Evolutionary conservation across 2,888 invertebrate species (phyloP).

Genomic region (Scaptomyza polygonia): DNA sequence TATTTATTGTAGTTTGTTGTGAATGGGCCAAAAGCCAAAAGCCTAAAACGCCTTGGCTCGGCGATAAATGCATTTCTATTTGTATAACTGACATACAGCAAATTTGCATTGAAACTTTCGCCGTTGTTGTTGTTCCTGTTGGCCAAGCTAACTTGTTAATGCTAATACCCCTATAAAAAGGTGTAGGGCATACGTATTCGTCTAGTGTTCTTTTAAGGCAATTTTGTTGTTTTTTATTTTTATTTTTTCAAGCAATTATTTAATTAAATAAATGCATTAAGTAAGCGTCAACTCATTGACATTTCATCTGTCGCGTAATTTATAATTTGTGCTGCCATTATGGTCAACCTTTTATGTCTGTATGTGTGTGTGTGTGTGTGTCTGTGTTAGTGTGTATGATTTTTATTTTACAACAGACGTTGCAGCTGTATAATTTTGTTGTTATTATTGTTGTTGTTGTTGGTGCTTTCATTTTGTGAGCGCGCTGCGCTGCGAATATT

Average conservation of each 20-base stretch:
- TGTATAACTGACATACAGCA: slow-evolving; percentile 65
- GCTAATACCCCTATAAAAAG: too few relatives aligned
- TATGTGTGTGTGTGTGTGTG: neutral
- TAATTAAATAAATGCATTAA: slow-evolving; percentile 79
- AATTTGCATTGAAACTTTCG: slow-evolving; percentile 46
- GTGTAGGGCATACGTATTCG: too few relatives aligned
- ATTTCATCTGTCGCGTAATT: slow-evolving; percentile 80
- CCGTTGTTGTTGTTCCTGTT: neutral
- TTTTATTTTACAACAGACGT: slow-evolving; percentile 35
- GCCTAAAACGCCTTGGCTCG: slow-evolving; percentile 45
- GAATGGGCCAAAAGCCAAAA: slow-evolving; percentile 37
- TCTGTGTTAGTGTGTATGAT: slow-evolving; percentile 24
- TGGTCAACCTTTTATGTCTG: slow-evolving; percentile 30
- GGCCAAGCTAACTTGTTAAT: slow-evolving; percentile 16
- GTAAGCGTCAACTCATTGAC: slow-evolving; percentile 71
- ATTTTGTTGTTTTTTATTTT: neutral
- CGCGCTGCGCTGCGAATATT: slow-evolving; percentile 78
- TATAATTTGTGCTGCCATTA: slow-evolving; percentile 78
- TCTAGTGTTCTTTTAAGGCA: slow-evolving; percentile 21
- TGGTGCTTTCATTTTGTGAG: slow-evolving; percentile 49
- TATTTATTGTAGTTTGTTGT: too few relatives aligned
- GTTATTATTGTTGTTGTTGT: slow-evolving; percentile 45
- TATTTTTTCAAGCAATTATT: slow-evolving; percentile 41
- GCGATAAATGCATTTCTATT: slow-evolving; percentile 73
- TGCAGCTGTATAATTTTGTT: slow-evolving; percentile 33